Conservation (phyloP, 2,888 invertebrate species). For the Tanytarsus gracilentus region DNA sequence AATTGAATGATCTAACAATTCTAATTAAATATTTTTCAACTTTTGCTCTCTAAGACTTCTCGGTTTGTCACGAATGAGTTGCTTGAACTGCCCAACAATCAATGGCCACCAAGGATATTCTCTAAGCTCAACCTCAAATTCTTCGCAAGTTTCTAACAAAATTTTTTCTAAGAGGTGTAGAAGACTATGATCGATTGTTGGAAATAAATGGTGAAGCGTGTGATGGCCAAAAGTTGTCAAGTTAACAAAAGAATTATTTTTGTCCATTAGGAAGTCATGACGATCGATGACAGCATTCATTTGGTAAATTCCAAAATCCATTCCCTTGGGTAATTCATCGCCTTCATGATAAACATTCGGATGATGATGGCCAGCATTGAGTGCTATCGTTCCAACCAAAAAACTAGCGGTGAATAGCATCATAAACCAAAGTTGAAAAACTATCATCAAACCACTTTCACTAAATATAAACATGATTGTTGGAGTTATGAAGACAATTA, state of each 20-base stretch:
- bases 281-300: constrained; percentile 65
- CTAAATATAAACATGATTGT: too few species aligned
- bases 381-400: constrained; percentile 53
- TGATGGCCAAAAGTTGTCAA: constrained; percentile 71
- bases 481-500: too few species aligned
- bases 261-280: constrained; percentile 53
- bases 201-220: constrained; percentile 69
- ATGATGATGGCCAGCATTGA: constrained; percentile 72
- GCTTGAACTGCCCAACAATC: constrained; percentile 51
- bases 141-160: constrained; percentile 39
- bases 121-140: constrained; percentile 39
- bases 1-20: not conserved
- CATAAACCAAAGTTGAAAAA: constrained; percentile 49
- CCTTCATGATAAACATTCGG: constrained; percentile 72
- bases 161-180: constrained; percentile 56
- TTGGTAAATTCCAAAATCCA: constrained; percentile 70
- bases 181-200: constrained; percentile 67
- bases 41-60: not conserved
- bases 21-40: not conserved
- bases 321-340: constrained; percentile 50
- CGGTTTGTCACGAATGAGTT: constrained; percentile 41
- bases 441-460: too few species aligned
- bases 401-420: constrained; percentile 54
- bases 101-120: constrained; percentile 50
- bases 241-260: constrained; percentile 56